Evolutionary conservation across 2,113 vertebrate genomes (phyloP).

Genomic region (Nothoprocta perdicaria): DNA sequence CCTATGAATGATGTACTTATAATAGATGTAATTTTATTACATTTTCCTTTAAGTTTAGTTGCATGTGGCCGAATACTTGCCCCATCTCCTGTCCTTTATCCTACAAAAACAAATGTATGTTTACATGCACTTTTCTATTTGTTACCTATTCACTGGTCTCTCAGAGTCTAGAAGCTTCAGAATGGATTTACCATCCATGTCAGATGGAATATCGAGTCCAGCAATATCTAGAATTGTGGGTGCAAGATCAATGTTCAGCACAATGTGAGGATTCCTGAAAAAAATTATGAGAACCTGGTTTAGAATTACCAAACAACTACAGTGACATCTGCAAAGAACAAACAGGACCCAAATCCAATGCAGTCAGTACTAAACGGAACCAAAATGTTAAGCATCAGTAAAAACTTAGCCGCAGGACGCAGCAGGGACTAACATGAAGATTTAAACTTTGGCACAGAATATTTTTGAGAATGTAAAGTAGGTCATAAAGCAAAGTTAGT

Average conservation of each 20-base stretch:
- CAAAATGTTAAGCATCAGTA: not conserved
- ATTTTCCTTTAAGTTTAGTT: not conserved
- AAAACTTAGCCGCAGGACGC: not conserved
- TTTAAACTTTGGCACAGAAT: not conserved
- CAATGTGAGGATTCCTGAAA: conserved; percentile 91
- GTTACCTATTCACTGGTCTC: conserved; percentile 90
- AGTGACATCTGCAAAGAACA: not conserved
- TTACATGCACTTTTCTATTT: not conserved
- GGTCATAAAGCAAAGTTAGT: not conserved
- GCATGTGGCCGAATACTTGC: not conserved
- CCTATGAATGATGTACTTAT: not conserved
- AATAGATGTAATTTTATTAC: not conserved
- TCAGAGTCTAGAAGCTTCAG: conserved; percentile 93
- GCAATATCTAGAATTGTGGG: conserved; percentile 97
- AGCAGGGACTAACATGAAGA: not conserved
- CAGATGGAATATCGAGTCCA: conserved; percentile 90
- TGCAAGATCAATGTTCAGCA: conserved; percentile 94
- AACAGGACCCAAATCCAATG: not conserved
- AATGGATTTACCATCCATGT: conserved; percentile 98
- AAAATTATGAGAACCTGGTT: not conserved
- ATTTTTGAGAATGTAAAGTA: not conserved
- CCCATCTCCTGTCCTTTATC: not conserved
- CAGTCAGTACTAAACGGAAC: not conserved
- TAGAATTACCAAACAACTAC: not conserved
- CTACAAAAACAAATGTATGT: not conserved